phyloP scores from a whole-genome alignment of 2,888 invertebrate species.

The Blera fallax region DNA sequence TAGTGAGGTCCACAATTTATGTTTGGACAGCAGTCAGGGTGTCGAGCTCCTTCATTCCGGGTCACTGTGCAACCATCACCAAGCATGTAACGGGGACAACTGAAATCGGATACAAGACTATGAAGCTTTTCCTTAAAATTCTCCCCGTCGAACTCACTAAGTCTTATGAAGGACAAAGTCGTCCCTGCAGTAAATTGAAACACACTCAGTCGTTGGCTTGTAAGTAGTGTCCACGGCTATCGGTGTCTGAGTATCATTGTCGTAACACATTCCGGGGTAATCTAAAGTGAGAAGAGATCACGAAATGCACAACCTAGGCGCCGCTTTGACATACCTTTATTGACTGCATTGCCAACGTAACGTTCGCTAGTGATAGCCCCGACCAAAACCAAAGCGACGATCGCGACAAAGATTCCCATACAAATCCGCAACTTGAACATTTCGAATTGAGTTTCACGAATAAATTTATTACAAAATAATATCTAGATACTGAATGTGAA shows the following conservation, averaged over 20 bases:
- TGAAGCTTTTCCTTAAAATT: background rate
- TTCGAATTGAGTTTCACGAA: background rate
- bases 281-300: background rate
- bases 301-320: background rate
- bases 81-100: conserved; percentile 45
- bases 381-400: background rate
- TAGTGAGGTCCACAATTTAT: background rate
- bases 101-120: background rate
- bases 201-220: conserved; percentile 18
- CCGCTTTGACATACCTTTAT: conserved; percentile 22
- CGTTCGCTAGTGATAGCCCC: background rate
- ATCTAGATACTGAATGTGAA: conserved; percentile 5
- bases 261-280: conserved; percentile 43
- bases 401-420: background rate
- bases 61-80: conserved; percentile 44
- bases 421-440: conserved; percentile 5
- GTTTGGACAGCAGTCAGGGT: conserved; percentile 39
- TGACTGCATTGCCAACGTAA: conserved; percentile 33
- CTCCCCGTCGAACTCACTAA: conserved; percentile 7
- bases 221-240: background rate
- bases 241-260: conserved; percentile 38
- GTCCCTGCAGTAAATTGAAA: conserved; percentile 27
- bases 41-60: conserved; percentile 16
- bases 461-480: background rate
- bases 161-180: conserved; percentile 21